Percentiles rank a stretch among this genome's conserved stretches.
phyloP scores from a whole-genome alignment of 2,888 invertebrate species.

The Dolichomitus sp. region DNA sequence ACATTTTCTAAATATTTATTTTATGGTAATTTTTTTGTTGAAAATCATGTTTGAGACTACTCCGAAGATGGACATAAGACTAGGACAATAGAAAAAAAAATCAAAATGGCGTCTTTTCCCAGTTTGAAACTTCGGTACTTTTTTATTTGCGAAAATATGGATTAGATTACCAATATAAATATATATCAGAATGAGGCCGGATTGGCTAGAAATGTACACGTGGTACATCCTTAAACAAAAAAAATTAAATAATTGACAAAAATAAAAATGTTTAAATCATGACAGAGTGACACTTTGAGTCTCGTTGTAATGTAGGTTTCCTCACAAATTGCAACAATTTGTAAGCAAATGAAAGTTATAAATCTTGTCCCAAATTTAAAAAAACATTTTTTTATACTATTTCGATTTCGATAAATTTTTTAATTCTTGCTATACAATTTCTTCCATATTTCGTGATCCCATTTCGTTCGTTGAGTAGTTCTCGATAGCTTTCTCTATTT shows the following conservation, averaged over 20 bases:
- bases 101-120: too few relatives aligned
- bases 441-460: not conserved
- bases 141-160: too few relatives aligned
- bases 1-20: not conserved
- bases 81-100: too few relatives aligned
- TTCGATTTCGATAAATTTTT: not conserved
- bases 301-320: not conserved
- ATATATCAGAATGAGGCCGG: too few relatives aligned
- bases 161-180: too few relatives aligned
- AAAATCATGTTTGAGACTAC: too few relatives aligned
- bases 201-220: not conserved
- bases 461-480: conserved; percentile 11
- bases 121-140: too few relatives aligned
- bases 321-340: not conserved
- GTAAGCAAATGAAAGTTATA: not conserved
- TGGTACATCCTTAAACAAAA: not conserved
- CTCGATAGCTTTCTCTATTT: conserved; percentile 16
- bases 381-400: not conserved
- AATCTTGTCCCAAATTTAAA: not conserved
- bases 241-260: not conserved
- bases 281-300: not conserved
- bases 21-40: too few relatives aligned
- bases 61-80: too few relatives aligned
- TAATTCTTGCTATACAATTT: not conserved
- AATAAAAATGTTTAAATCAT: not conserved